Base-by-base conservation (phyloP, 1,140 invertebrate genomes). In the Phocides pigmalion region DNA sequence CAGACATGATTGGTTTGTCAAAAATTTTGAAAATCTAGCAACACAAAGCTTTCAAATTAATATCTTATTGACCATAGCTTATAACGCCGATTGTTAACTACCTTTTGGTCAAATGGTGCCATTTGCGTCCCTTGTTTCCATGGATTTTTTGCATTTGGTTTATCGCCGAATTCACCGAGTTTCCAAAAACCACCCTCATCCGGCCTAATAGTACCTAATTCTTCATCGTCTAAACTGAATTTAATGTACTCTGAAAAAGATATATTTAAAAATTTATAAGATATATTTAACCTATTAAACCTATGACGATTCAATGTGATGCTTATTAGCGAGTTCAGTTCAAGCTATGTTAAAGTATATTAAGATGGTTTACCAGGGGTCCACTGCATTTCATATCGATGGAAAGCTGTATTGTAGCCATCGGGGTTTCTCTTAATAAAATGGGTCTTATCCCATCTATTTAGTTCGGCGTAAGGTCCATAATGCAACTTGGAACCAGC, bases 401-500 rank as follows among this genome's bases (percentile, higher is more conserved):
- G 92, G 74, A 93, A 93, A 11, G 67, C 67, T n/a, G 50, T 78
- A 64, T 93, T 73, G 62, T 84, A 94, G 0, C 93, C 93, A 56
- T 76, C 62, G 9, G 59, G 63, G 59, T 89, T 90, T 67, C 86
- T 89, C 68, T 81, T 87, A 42, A 86, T 54, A 81, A 81, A 93
- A 59, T 93, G 91, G 2, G 94, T 92, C 20, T 79, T 81, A 8
- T 87, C 81, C 84, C 92, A 94, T 6, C 82, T 89, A 72, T 95
- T 94, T 14, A 89, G 72, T 12, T 70, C 87, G 28, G 86, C 91
- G 58, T 92, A 91, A 1, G 94, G 94, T 12, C 94, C 95, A 73
- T 92, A 95, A 73, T 95, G 95, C 4, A 95, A 81, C 0, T 94
- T 95, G 2, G 93, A 93, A 0, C 87, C 92, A 0, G 93, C 83